These are phyloP conservation scores for Dryobotodes eremita DNA, from an alignment of 2,888 invertebrate species.

Conservation along the genomic window DNA sequence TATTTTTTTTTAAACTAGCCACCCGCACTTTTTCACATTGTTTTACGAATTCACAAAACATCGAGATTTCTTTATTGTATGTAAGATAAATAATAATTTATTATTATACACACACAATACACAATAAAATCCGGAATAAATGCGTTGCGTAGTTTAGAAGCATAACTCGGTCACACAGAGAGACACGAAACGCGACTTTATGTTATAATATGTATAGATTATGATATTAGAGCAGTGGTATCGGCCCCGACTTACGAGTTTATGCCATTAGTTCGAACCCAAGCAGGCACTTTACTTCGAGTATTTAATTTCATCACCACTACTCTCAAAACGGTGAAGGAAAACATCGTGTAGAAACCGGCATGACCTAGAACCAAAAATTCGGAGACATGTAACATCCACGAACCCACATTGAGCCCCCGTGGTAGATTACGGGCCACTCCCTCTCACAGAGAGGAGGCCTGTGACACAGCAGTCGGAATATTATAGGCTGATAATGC, in stretches of 20 bases:
- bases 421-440: no score
- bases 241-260: no score
- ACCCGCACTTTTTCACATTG: background rate
- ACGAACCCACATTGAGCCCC: no score
- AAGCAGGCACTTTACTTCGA: no score
- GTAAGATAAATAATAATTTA: background rate
- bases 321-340: no score
- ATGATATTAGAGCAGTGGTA: no score
- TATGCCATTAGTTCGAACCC: no score
- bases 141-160: background rate
- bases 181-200: background rate
- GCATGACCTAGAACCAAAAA: no score
- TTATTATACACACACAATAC: background rate
- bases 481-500: background rate
- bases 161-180: background rate
- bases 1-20: background rate
- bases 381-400: no score
- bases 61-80: background rate
- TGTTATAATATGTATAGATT: background rate
- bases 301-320: no score
- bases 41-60: background rate
- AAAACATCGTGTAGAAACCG: no score
- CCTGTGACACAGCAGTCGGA: background rate
- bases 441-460: no score
- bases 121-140: background rate